phyloP scores from a whole-genome alignment of 2,113 vertebrate genomes.

The Oplegnathus fasciatus region DNA sequence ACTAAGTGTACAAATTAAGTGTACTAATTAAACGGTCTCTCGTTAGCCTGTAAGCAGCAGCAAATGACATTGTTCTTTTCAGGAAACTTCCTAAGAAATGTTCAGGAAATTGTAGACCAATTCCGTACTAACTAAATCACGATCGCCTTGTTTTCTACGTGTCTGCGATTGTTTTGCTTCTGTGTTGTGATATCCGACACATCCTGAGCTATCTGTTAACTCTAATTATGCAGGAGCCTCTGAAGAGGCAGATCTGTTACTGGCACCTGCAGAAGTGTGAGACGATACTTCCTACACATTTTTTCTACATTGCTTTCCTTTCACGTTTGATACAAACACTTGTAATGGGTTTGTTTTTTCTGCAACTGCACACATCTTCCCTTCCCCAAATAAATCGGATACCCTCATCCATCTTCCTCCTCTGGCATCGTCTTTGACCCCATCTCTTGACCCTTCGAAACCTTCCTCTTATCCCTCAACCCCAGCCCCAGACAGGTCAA shows the following conservation, averaged over 20 bases:
- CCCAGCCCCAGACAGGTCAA: constrained; percentile 29
- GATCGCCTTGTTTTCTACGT: background rate
- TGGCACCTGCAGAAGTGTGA: constrained; percentile 41
- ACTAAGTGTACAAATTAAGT: background rate
- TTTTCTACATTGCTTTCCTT: background rate
- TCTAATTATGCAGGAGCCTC: constrained; percentile 17
- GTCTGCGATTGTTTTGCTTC: background rate
- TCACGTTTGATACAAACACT: background rate
- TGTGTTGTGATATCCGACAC: background rate
- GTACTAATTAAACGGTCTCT: background rate
- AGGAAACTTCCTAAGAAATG: background rate
- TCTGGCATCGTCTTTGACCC: constrained; percentile 17
- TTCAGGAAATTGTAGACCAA: background rate
- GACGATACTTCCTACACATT: constrained; percentile 17
- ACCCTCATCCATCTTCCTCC: constrained; percentile 2
- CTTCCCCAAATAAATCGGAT: background rate
- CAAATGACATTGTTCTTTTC: background rate
- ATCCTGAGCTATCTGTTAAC: background rate
- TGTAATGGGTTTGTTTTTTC: background rate
- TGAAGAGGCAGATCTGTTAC: constrained; percentile 51
- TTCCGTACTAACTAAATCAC: background rate
- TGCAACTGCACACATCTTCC: background rate
- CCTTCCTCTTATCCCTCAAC: constrained; percentile 49
- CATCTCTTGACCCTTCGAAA: constrained; percentile 16
- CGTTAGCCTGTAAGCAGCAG: background rate